Conservation (phyloP, 2,888 invertebrate genomes). For the Synergus gifuensis region DNA sequence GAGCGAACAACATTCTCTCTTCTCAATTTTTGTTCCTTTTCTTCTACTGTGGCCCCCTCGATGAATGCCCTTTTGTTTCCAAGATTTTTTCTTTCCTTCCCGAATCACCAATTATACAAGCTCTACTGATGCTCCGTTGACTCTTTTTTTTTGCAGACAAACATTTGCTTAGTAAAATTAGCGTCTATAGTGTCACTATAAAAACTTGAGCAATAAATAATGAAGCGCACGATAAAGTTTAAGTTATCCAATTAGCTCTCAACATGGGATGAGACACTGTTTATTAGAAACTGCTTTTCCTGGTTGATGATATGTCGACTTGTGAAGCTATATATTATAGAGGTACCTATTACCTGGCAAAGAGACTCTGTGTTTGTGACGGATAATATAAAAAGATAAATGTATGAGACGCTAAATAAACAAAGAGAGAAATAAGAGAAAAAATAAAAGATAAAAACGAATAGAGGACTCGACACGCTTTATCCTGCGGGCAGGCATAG, state of each 20-base stretch:
- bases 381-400: constrained; percentile 2
- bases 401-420: background rate
- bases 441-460: background rate
- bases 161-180: background rate
- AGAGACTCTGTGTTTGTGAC: background rate
- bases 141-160: background rate
- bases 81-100: constrained; percentile 14
- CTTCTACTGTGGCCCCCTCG: constrained; percentile 42
- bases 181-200: background rate
- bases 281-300: background rate
- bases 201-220: background rate
- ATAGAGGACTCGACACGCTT: constrained; percentile 25
- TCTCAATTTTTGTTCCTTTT: constrained; percentile 56
- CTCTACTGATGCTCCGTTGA: constrained; percentile 33
- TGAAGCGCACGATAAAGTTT: background rate
- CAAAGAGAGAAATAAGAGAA: constrained; percentile 4
- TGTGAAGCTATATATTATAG: background rate
- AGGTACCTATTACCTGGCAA: background rate
- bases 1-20: constrained; percentile 67
- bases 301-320: background rate
- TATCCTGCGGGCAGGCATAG: constrained; percentile 42
- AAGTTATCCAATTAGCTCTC: background rate
- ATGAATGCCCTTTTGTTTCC: constrained; percentile 44
- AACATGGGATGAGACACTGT: background rate
- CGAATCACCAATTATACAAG: constrained; percentile 40